A percentile compares a stretch with the other conserved stretches of the same genome.
phyloP scores from a whole-genome alignment of 2,888 invertebrate species.

The Gortyna flavago region DNA sequence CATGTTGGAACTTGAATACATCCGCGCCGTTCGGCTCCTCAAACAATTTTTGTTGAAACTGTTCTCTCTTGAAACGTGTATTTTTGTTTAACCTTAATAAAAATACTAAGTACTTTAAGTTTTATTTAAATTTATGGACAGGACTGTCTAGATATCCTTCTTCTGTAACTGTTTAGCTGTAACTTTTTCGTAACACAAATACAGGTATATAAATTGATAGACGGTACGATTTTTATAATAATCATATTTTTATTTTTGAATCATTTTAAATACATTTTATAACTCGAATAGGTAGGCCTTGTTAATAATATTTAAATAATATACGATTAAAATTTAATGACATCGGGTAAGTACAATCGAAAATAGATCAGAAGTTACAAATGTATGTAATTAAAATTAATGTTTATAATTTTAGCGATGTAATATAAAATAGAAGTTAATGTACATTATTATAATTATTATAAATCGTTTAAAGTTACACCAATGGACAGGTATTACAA shows the following conservation, averaged over 20 bases:
- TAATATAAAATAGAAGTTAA: slow-evolving; percentile 85
- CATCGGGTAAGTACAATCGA: slow-evolving; percentile 82
- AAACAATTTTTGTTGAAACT: slow-evolving; percentile 59
- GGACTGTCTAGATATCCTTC: slow-evolving; percentile 71
- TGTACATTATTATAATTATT: slow-evolving; percentile 82
- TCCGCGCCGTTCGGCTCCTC: slow-evolving; percentile 44
- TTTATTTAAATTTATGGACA: slow-evolving; percentile 83
- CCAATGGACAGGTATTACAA: slow-evolving; percentile 74
- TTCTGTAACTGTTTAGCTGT: slow-evolving; percentile 49
- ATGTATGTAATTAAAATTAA: slow-evolving; percentile 85
- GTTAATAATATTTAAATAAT: slow-evolving; percentile 80
- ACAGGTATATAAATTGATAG: slow-evolving; percentile 68
- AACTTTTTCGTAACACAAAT: slow-evolving; percentile 46
- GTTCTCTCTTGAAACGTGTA: slow-evolving; percentile 77
- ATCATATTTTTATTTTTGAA: slow-evolving; percentile 81
- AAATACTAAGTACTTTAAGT: slow-evolving; percentile 85
- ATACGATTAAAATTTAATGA: slow-evolving; percentile 79
- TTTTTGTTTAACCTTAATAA: slow-evolving; percentile 85
- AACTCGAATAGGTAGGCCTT: slow-evolving; percentile 82
- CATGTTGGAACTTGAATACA: slow-evolving; percentile 29
- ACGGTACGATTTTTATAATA: slow-evolving; percentile 75
- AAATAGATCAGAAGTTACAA: slow-evolving; percentile 75
- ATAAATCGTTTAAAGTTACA: slow-evolving; percentile 77
- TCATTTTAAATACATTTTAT: slow-evolving; percentile 85
- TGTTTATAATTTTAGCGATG: slow-evolving; percentile 81